phyloP scores from a whole-genome alignment of 2,113 vertebrate species.

The Pseudois nayaur region DNA sequence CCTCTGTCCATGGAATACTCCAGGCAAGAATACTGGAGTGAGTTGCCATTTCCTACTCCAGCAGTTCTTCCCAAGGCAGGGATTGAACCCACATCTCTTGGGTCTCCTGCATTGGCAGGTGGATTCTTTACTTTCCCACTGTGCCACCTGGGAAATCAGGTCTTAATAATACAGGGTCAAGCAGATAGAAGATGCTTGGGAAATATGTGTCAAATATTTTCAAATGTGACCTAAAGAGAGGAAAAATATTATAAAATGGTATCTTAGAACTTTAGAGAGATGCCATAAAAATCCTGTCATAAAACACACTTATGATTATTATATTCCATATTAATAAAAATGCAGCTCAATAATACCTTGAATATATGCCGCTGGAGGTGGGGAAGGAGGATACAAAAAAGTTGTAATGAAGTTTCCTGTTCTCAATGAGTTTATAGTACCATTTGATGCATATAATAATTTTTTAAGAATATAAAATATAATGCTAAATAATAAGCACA shows the following conservation, averaged over 20 bases:
- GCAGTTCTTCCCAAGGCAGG: neutral
- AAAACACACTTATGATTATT: neutral
- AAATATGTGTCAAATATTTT: neutral
- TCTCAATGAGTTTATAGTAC: neutral
- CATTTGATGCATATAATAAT: neutral
- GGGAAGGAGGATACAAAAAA: neutral
- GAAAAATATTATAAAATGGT: neutral
- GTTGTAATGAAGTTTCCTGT: neutral
- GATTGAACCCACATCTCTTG: neutral
- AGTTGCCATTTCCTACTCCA: neutral
- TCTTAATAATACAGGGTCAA: neutral
- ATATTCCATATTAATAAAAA: neutral
- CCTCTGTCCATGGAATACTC: neutral
- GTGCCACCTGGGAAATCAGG: neutral
- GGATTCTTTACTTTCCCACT: neutral
- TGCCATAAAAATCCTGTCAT: neutral
- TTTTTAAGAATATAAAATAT: neutral
- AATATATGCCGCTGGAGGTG: neutral
- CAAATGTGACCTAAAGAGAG: neutral
- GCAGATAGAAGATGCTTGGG: neutral
- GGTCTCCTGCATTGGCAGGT: neutral
- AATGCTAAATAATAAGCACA: neutral
- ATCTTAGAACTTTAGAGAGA: constrained; percentile 15
- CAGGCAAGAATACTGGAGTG: neutral
- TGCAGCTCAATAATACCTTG: neutral